Evolutionary conservation across 2,797 vertebrate genomes (phyloP).

Genomic region (Neosilurus hyrtlii): DNA sequence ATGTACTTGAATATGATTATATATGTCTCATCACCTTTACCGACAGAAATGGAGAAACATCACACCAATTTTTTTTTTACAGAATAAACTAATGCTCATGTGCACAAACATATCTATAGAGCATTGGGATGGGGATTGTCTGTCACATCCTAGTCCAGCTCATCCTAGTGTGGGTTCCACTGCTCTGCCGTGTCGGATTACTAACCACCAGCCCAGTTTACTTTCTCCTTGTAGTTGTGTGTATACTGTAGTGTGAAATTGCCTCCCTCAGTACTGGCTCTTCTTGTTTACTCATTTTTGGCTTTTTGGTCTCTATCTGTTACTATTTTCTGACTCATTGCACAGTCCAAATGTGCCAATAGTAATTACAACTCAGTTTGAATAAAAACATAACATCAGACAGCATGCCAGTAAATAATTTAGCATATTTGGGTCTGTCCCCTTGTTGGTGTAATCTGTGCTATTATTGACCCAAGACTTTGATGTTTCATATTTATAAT

Average conservation of each 20-base stretch:
- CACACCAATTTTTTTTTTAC: neutral
- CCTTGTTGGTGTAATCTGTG: slow-evolving; percentile 1
- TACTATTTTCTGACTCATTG: slow-evolving; percentile 18
- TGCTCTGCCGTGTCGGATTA: neutral
- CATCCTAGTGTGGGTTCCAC: neutral
- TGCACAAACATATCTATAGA: neutral
- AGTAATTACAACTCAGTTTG: neutral
- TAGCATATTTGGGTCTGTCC: neutral
- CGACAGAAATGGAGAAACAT: neutral
- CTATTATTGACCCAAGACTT: neutral
- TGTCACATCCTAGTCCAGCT: neutral
- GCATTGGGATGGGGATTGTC: neutral
- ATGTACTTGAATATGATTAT: neutral
- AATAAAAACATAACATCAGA: neutral
- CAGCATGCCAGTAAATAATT: neutral
- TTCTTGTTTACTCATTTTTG: neutral
- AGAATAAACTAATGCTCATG: neutral
- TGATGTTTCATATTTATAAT: too few species aligned
- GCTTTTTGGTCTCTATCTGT: neutral
- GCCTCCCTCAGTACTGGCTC: neutral
- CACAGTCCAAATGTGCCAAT: neutral
- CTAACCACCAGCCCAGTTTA: neutral
- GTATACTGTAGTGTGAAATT: neutral
- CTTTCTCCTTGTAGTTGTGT: neutral
- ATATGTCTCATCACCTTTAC: neutral